phyloP scores from a whole-genome alignment of 2,113 vertebrate genomes.

The Charadrius vociferus region DNA sequence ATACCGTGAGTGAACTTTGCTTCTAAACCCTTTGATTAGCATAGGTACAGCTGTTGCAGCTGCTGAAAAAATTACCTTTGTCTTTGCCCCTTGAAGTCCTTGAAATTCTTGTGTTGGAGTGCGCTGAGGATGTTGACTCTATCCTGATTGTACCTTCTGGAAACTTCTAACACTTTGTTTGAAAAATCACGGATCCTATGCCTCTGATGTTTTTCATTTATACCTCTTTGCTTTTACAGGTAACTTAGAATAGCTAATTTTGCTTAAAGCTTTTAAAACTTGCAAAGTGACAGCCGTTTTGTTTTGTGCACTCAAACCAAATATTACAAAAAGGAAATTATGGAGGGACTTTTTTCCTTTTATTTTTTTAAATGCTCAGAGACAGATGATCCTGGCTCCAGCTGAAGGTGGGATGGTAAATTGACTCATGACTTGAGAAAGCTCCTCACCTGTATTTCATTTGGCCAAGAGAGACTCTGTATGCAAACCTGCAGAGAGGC shows the following conservation, averaged over 20 bases:
- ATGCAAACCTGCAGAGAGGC: not conserved
- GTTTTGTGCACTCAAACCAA: not conserved
- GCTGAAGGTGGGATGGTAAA: not conserved
- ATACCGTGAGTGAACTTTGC: not conserved
- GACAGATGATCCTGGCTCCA: not conserved
- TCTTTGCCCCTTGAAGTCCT: not conserved
- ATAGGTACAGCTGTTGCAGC: not conserved
- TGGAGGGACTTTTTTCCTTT: not conserved
- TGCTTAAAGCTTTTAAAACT: not conserved
- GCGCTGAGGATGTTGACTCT: not conserved
- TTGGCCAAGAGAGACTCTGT: not conserved
- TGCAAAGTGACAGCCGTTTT: not conserved
- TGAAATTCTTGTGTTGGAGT: not conserved
- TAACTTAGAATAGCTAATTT: not conserved
- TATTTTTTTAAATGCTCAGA: not conserved
- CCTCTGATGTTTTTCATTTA: not conserved
- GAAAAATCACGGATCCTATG: fast-evolving
- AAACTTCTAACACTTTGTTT: not conserved
- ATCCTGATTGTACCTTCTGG: not conserved
- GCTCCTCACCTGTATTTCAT: not conserved
- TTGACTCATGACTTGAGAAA: not conserved
- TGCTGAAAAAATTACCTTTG: not conserved
- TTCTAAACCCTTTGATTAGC: not conserved
- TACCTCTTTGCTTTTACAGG: not conserved
- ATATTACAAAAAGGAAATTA: not conserved